These are phyloP conservation scores for Squalus acanthias DNA, from an alignment of 2,797 vertebrate species.

Conservation along the genomic window DNA sequence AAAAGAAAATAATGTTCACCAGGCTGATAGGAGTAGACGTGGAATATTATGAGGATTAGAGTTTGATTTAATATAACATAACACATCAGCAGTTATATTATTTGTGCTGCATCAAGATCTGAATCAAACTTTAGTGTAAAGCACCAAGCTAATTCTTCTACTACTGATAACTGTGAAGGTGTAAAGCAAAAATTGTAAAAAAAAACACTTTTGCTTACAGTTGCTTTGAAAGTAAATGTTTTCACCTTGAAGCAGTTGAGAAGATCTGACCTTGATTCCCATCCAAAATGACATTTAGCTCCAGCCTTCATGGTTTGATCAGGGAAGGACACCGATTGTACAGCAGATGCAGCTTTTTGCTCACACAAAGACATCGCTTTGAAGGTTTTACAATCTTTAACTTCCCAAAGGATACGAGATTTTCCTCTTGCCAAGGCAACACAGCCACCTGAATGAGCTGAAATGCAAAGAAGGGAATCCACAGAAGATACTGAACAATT, in stretches of 20 bases:
- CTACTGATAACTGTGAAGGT: neutral
- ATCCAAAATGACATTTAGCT: conserved; percentile 71
- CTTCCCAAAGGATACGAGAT: conserved; percentile 79
- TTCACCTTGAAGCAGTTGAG: conserved; percentile 80
- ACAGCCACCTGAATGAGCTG: conserved; percentile 75
- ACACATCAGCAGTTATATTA: neutral
- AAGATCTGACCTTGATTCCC: conserved; percentile 74
- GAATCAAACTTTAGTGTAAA: neutral
- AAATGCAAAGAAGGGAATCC: conserved; percentile 34
- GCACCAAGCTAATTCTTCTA: neutral
- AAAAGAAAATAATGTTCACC: neutral
- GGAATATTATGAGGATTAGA: neutral
- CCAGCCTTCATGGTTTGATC: conserved; percentile 58
- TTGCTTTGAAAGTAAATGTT: neutral
- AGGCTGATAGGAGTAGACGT: neutral
- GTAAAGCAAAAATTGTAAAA: neutral
- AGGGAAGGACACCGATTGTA: conserved; percentile 53
- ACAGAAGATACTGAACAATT: too few species aligned
- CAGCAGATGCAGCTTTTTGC: conserved; percentile 59
- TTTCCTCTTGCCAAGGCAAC: conserved; percentile 70
- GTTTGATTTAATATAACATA: neutral
- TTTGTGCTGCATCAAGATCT: neutral
- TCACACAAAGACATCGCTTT: conserved; percentile 83
- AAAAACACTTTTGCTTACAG: neutral
- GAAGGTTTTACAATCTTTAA: conserved; percentile 75